phyloP scores from a whole-genome alignment of 2,797 vertebrate species.

The Galagoides demidoff region DNA sequence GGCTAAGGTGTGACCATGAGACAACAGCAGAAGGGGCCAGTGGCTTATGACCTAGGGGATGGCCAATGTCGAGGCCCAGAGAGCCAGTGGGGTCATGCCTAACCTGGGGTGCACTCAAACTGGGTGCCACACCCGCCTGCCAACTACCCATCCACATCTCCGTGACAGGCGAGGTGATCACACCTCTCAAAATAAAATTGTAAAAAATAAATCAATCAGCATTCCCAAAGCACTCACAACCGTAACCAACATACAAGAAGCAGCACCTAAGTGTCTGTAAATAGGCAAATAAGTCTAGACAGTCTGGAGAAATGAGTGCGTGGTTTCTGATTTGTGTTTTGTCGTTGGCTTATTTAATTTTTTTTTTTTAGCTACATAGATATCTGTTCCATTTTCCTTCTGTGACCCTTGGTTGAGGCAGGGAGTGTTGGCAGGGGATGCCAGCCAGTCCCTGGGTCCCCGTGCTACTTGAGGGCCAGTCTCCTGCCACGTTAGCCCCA shows the following conservation, averaged over 20 bases:
- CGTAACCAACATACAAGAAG: not conserved
- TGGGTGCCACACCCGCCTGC: no score
- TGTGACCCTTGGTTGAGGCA: accelerated
- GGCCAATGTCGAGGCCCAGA: not conserved
- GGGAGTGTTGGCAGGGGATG: not conserved
- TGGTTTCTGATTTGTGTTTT: not conserved
- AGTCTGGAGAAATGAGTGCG: accelerated
- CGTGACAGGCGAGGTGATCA: no score
- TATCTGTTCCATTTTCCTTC: not conserved
- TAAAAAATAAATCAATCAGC: not conserved
- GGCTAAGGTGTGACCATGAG: not conserved
- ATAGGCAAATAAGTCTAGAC: accelerated
- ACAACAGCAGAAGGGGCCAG: not conserved
- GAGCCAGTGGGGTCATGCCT: not conserved
- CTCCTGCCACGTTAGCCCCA: accelerated
- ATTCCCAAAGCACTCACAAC: not conserved
- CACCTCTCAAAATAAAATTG: not conserved
- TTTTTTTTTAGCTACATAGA: not conserved
- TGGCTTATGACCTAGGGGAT: accelerated
- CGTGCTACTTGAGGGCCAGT: not conserved
- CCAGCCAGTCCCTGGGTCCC: accelerated
- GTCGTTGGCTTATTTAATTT: not conserved
- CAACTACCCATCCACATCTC: not conserved
- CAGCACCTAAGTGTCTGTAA: accelerated
- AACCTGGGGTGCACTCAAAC: not conserved